A percentile compares a stretch with the other conserved stretches of the same genome.
phyloP scores from a whole-genome alignment of 2,888 invertebrate species.

The Bugula neritina region DNA sequence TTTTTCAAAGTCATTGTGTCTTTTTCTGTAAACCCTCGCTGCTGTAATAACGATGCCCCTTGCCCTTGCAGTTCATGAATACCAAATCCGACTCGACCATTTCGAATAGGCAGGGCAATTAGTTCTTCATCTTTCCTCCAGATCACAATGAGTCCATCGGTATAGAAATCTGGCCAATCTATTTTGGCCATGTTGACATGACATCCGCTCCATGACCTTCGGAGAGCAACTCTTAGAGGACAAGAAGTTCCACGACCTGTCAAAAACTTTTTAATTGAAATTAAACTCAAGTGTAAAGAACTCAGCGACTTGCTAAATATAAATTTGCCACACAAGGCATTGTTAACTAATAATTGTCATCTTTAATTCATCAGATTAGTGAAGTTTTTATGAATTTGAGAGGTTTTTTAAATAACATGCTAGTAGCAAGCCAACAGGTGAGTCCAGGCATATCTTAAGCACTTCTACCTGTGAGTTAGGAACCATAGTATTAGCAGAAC shows the following conservation, averaged over 20 bases:
- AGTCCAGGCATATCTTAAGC: no score
- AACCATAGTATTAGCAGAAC: no score
- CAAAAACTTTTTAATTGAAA: no score
- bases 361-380: no score
- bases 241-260: not conserved
- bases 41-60: constrained; percentile 11
- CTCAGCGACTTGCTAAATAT: no score
- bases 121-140: constrained; percentile 24
- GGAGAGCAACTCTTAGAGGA: constrained; percentile 3
- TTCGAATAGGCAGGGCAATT: constrained; percentile 17
- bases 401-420: no score
- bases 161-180: constrained; percentile 24
- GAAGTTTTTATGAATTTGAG: no score
- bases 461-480: no score
- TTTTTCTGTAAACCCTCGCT: constrained; percentile 23
- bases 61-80: constrained; percentile 24
- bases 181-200: constrained; percentile 25
- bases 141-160: constrained; percentile 14
- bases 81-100: constrained; percentile 23
- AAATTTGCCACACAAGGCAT: no score
- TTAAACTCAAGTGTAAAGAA: no score
- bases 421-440: no score
- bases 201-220: constrained; percentile 14
- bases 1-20: constrained; percentile 20
- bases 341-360: no score